These are phyloP conservation scores for Nesidiocoris tenuis DNA, from an alignment of 2,888 invertebrate species.

Conservation along the genomic window DNA sequence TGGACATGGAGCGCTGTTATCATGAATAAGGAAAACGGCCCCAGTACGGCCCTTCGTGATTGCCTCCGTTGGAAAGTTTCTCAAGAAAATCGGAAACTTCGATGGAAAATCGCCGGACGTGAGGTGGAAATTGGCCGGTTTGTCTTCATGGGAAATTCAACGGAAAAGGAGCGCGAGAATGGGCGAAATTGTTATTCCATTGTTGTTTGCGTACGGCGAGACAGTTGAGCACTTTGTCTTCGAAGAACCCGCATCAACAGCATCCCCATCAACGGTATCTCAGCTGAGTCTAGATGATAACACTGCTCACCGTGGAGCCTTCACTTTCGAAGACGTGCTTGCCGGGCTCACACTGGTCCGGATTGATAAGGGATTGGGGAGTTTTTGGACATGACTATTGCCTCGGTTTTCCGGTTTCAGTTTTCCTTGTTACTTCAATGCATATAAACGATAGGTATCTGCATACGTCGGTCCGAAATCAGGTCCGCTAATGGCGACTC, in stretches of 20 bases:
- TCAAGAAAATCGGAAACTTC: neutral
- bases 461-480: too few relatives aligned
- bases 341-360: too few relatives aligned
- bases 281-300: too few relatives aligned
- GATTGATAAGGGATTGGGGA: too few relatives aligned
- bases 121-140: neutral
- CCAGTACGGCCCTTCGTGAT: neutral
- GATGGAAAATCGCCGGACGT: constrained; percentile 3
- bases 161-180: neutral
- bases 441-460: too few relatives aligned
- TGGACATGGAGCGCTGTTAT: neutral
- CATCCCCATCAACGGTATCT: neutral
- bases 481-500: too few relatives aligned
- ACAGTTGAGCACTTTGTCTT: constrained; percentile 7
- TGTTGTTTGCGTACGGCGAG: neutral
- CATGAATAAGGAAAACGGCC: neutral
- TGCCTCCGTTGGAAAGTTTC: neutral
- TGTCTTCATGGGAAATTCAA: constrained; percentile 12
- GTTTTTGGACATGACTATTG: too few relatives aligned
- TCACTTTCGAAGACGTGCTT: too few relatives aligned
- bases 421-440: too few relatives aligned
- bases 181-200: neutral
- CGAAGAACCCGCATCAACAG: neutral
- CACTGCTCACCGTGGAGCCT: too few relatives aligned
- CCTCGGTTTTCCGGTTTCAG: too few relatives aligned